Evolutionary conservation across 1,140 invertebrate species (phyloP).

Genomic region (Neodiprion fabricii): DNA sequence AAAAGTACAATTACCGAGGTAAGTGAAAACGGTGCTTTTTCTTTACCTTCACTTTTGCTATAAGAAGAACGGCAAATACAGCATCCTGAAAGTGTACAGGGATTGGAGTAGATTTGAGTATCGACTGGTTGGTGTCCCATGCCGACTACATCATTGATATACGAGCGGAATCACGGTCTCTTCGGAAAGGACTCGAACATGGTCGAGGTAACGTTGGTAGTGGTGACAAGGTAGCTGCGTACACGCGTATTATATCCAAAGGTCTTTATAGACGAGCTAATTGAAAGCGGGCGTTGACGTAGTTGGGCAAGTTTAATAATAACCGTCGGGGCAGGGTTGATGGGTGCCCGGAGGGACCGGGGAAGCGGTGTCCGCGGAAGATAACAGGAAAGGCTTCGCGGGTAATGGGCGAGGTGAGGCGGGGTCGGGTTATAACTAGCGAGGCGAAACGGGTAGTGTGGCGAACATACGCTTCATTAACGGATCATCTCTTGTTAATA

Average conservation of each 20-base stretch:
- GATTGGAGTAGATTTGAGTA: no score
- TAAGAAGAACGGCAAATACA: no score
- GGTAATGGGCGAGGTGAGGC: conserved; percentile 55
- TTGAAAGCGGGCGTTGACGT: conserved; percentile 26
- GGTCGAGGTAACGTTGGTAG: no score
- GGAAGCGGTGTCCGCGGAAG: conserved; percentile 59
- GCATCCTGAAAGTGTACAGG: no score
- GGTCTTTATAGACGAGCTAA: background rate
- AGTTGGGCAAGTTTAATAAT: conserved; percentile 48
- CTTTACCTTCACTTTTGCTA: no score
- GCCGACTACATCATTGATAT: no score
- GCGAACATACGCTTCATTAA: conserved; percentile 65
- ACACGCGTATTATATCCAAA: background rate
- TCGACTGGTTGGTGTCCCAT: no score
- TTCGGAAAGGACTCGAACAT: no score
- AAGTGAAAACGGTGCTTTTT: no score
- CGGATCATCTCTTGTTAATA: conserved; percentile 65
- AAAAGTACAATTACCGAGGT: no score
- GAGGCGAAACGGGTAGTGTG: conserved; percentile 25
- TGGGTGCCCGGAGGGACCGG: conserved; percentile 32
- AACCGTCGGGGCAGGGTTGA: conserved; percentile 47
- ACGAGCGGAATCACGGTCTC: no score
- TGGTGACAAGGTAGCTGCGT: no score
- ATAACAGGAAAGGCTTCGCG: conserved; percentile 62
- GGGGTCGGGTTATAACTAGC: conserved; percentile 24